These are phyloP conservation scores for Passer montanus DNA, from an alignment of 2,113 vertebrate genomes.

Conservation along the genomic window DNA sequence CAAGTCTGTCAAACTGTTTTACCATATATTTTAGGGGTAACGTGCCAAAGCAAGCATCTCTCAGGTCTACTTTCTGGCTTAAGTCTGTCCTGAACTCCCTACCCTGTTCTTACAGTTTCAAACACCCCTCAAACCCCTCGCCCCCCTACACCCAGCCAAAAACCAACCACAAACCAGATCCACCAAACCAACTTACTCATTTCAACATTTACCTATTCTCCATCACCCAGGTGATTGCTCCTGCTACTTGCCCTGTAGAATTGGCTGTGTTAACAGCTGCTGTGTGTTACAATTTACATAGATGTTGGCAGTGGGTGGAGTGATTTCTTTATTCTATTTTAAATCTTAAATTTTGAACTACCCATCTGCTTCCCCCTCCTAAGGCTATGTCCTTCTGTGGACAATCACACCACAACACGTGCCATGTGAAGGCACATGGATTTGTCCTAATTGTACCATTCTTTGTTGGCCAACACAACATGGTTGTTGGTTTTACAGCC, in stretches of 20 bases:
- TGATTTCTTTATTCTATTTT: background rate
- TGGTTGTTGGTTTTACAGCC: rapidly evolving
- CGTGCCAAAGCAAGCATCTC: background rate
- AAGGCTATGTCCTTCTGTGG: background rate
- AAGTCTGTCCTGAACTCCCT: background rate
- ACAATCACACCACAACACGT: rapidly evolving
- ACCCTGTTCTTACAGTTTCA: background rate
- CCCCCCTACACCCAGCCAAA: background rate
- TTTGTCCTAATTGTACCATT: rapidly evolving
- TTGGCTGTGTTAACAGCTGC: background rate
- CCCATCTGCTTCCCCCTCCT: background rate
- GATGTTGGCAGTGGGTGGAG: background rate
- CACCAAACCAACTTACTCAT: background rate
- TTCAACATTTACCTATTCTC: background rate
- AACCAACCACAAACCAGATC: background rate
- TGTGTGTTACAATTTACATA: rapidly evolving
- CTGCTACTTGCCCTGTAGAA: background rate
- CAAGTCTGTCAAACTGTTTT: background rate
- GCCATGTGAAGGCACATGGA: rapidly evolving
- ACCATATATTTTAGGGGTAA: background rate
- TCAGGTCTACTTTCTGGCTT: background rate
- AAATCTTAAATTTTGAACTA: background rate
- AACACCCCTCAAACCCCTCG: background rate
- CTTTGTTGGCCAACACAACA: rapidly evolving
- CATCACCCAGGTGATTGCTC: background rate